Conservation (phyloP, 92 coral and sea anemone genomes). For the Virgularia gustaviana region DNA sequence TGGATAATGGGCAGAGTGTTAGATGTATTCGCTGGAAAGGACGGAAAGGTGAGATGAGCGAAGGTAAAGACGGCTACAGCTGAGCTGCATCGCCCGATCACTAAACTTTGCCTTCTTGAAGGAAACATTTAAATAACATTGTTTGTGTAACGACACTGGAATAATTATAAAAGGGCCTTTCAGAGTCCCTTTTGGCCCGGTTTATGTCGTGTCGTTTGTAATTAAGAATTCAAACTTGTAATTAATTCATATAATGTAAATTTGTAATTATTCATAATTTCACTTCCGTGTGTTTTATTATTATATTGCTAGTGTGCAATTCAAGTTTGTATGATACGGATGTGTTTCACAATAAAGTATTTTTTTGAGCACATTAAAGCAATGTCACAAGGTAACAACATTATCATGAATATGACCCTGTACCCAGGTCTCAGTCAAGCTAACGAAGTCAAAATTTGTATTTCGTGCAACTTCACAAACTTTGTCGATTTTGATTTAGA, state of each 20-base stretch:
- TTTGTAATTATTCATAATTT: too few relatives aligned
- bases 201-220: too few relatives aligned
- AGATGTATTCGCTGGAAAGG: constrained; percentile 17
- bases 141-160: constrained; percentile 8
- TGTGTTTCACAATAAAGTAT: too few relatives aligned
- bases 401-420: constrained; percentile 54
- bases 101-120: constrained; percentile 39
- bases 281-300: too few relatives aligned
- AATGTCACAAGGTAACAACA: constrained; percentile 43
- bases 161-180: too few relatives aligned
- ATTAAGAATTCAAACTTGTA: too few relatives aligned
- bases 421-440: constrained; percentile 63
- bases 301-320: too few relatives aligned
- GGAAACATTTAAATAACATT: constrained; percentile 26
- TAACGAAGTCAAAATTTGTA: constrained; percentile 58
- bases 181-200: too few relatives aligned
- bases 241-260: too few relatives aligned
- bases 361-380: too few relatives aligned
- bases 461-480: constrained; percentile 40
- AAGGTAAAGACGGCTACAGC: constrained; percentile 34
- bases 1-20: constrained; percentile 38
- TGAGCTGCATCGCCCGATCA: constrained; percentile 43
- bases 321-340: too few relatives aligned
- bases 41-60: constrained; percentile 29
- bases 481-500: constrained; percentile 61